Evolutionary conservation across 1,140 invertebrate genomes (phyloP), one percentile per base, ranked within the genome.

Genomic region (Halotydeus destructor): DNA sequence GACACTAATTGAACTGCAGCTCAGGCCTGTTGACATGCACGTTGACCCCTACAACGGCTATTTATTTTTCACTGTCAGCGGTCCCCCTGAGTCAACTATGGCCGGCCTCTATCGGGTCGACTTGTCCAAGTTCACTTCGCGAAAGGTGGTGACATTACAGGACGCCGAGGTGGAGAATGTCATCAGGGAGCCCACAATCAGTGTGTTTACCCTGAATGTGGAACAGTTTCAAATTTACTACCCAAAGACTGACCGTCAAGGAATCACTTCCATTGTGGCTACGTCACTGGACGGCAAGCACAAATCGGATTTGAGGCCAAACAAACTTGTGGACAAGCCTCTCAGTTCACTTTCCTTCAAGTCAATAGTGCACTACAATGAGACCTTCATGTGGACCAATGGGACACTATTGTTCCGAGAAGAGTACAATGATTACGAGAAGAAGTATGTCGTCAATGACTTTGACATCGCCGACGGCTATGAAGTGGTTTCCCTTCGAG

Each of bases 31-130:
- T 34, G 76, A 81, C 52, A 69, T 91, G 44, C 74, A 84, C 59
- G 75, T 88, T 0, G 85, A 93, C 65, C 80, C 86, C 18, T 76
- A 81, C 47, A 91, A 89, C 58, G 86, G 85, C 61, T 84, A 61
- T 64, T 61, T 47, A 41, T 36, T 18, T 26, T 41, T 36, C 22
- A 8, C 9, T 21, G 23, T 43, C 21, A 33, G 6, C 21, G n/a
- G 14, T 19, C 27, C 21, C 9, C 8, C 4, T 71, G 3, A 54
- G 68, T 5, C 57, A 66, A 38, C 55, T 2, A 60, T 64, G 14
- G 70, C 68, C 6, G 78, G 78, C 1, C 54, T 93, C 12, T 83
- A 74, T 55, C 66, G 79, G 9, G 53, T 84, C 6, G 80, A 88
- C 58, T 55, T 88, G 12, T 69, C 69, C 2, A 70, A 74, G 49